A percentile compares a stretch with the other conserved stretches of the same genome.
These are phyloP conservation scores for Sinocyclocheilus anshuiensis DNA, from an alignment of 2,113 vertebrate species.

Conservation along the genomic window DNA sequence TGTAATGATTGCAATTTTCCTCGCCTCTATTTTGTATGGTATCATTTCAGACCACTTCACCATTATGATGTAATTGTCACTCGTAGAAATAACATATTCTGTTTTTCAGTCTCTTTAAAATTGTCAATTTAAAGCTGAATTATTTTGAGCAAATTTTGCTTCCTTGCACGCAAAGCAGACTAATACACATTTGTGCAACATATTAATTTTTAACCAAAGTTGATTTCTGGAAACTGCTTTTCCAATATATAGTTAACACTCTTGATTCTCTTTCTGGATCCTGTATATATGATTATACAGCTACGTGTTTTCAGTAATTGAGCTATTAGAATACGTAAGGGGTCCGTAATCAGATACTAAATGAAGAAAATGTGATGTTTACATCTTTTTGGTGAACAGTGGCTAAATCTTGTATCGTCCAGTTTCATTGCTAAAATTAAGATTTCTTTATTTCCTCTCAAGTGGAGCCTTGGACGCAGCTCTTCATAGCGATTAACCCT, in stretches of 20 bases:
- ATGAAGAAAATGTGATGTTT: constrained; percentile 56
- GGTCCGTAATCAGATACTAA: constrained; percentile 53
- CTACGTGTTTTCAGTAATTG: constrained; percentile 30
- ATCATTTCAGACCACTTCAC: constrained; percentile 78
- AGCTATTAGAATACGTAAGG: constrained; percentile 47
- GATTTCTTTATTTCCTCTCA: constrained; percentile 31
- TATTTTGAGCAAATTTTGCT: constrained; percentile 64
- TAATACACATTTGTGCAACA: constrained; percentile 65
- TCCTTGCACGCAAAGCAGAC: constrained; percentile 72
- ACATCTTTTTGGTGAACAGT: constrained; percentile 61
- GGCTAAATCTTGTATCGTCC: constrained; percentile 56
- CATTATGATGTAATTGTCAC: constrained; percentile 75
- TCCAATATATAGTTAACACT: constrained; percentile 52
- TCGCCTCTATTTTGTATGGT: constrained; percentile 78
- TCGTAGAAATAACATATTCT: constrained; percentile 62
- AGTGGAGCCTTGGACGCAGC: constrained; percentile 48
- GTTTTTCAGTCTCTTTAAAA: not conserved
- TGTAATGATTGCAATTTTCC: constrained; percentile 79
- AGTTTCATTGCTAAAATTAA: constrained; percentile 49
- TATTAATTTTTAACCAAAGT: constrained; percentile 71
- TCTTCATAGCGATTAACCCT: constrained; percentile 53
- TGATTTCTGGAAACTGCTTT: constrained; percentile 54
- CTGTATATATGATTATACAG: constrained; percentile 56
- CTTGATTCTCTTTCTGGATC: constrained; percentile 59
- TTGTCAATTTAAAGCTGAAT: constrained; percentile 25